Evolutionary conservation across 2,113 vertebrate genomes (phyloP), one percentile per base, ranked within the genome.

Genomic region (Menidia beryllina): DNA sequence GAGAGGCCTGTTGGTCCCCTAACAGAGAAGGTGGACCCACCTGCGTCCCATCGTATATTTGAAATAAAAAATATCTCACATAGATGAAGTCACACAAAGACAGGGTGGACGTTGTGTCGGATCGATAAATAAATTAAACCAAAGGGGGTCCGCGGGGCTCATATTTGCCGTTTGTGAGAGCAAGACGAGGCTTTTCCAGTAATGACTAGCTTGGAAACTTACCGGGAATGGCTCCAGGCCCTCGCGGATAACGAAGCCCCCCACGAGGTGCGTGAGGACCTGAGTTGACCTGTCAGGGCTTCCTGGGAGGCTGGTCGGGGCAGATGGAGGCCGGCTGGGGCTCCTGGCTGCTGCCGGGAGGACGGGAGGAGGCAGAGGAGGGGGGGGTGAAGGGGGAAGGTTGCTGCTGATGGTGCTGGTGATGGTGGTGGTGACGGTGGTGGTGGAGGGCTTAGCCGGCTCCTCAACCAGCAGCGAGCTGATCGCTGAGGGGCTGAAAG

Each of bases 211-310:
- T 67, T 65, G 8, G 41, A 19, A 45, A 95, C 95, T 93, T 94
- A 98, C 96, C 89, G 95, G 95, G 91, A 98, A 98, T 0, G 97
- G 96, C 75, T 97, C 96, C 86, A 97, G 89, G 1, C 96, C 96
- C 85, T 98, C 96, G 89, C 95, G 95, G 92, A 98, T 97, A 68
- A 98, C 95, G 87, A 98, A 98, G 54, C 97, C 97, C 92, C 97
- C 97, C 5, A 98, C 95, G 62, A 98, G 95, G 21, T 98, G 96
- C 34, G 96, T 98, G 77, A 98, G 90, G 86, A 98, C 94, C 64
- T 96, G 95, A 47, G 95, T 95, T 54, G 94, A 94, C 81, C 92
- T 94, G 72, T 95, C 94, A 1, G 93, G 87, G 79, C 85, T 85
- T 72, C 65, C 94, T 34, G 95, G 93, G 67, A 93, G 87, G 77